Evolutionary conservation across 2,113 vertebrate species (phyloP).

Genomic region (Platanista minor): DNA sequence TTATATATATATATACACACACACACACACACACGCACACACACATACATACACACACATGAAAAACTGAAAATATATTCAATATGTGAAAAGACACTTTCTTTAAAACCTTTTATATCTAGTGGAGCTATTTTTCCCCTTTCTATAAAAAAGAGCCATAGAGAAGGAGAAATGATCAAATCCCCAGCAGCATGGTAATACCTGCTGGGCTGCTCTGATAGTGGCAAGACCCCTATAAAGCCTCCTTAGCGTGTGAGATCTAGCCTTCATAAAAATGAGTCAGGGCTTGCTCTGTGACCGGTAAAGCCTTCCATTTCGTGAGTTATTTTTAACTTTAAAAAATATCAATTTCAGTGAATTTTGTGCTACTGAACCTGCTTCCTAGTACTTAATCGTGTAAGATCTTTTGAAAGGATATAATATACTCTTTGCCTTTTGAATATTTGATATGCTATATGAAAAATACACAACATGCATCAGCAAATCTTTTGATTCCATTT

Average conservation of each 20-base stretch:
- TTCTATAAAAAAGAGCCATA: conserved; percentile 29
- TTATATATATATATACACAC: background rate
- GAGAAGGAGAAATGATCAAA: conserved; percentile 22
- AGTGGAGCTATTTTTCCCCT: background rate
- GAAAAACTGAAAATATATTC: conserved; percentile 28
- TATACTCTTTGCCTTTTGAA: background rate
- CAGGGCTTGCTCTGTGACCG: conserved; percentile 45
- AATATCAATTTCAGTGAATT: conserved; percentile 36
- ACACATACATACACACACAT: background rate
- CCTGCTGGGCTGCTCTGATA: conserved; percentile 39
- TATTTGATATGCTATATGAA: background rate
- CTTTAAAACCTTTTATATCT: conserved; percentile 42
- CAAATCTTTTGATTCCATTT: background rate
- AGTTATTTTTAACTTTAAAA: conserved; percentile 49
- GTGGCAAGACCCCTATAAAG: conserved; percentile 39
- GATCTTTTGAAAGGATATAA: background rate
- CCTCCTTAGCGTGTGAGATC: conserved; percentile 15
- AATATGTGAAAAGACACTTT: conserved; percentile 50
- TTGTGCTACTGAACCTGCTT: conserved; percentile 5
- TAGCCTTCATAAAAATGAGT: conserved; percentile 55
- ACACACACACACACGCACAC: background rate
- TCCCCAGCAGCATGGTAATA: conserved; percentile 35
- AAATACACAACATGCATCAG: background rate
- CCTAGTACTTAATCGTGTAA: background rate
- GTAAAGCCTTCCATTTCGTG: conserved; percentile 47